A percentile compares a stretch with the other conserved stretches of the same genome.
Conservation (phyloP, 2,113 vertebrate genomes). For the Patagioenas fasciata region DNA sequence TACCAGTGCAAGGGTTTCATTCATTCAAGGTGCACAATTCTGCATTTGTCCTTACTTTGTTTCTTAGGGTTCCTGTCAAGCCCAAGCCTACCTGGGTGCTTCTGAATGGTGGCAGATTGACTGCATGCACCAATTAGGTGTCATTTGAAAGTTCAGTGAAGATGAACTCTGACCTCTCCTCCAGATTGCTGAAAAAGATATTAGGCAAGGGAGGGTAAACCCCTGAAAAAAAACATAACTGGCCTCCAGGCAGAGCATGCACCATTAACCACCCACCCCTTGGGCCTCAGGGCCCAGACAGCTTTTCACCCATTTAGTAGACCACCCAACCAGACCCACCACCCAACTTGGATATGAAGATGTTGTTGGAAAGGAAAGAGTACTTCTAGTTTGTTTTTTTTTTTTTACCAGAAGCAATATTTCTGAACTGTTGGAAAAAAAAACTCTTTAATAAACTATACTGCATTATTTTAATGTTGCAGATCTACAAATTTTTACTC, state of each 20-base stretch:
- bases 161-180: neutral
- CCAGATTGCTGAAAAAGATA: neutral
- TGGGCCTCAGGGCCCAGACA: neutral
- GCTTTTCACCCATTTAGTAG: neutral
- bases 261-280: neutral
- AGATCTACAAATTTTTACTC: neutral
- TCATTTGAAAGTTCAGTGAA: neutral
- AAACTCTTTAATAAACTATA: neutral
- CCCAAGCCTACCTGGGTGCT: neutral
- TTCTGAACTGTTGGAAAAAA: neutral
- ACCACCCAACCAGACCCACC: slow-evolving; percentile 8
- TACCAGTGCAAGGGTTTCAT: neutral
- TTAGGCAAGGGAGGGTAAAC: neutral
- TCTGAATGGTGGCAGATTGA: neutral
- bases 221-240: neutral
- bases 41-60: neutral
- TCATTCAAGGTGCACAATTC: neutral
- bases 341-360: neutral
- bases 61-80: neutral
- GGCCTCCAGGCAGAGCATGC: neutral
- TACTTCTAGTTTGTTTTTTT: neutral
- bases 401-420: neutral
- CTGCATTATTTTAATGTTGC: neutral
- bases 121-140: neutral
- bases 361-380: neutral